Evolutionary conservation across 64 coral and sea anemone species (phyloP).

Genomic region (Actinia equina): DNA sequence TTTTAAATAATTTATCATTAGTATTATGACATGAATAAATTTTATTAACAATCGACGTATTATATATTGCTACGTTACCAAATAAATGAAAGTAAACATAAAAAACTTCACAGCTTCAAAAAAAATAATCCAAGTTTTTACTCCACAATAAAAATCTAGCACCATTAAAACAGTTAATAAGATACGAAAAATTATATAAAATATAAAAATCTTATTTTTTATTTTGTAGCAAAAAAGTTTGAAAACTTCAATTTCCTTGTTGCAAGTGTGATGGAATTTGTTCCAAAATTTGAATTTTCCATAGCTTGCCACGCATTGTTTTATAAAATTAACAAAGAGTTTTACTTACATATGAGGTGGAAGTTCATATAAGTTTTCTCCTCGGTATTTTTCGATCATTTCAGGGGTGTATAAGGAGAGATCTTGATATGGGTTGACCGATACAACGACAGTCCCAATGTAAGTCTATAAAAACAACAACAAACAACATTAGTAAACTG

Average conservation of each 20-base stretch:
- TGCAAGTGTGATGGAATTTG: not conserved
- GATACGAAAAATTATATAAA: not conserved
- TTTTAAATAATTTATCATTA: not conserved
- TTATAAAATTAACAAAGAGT: not conserved
- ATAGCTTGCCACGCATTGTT: not conserved
- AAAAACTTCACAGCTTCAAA: not conserved
- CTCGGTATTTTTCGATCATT: conserved; percentile 90
- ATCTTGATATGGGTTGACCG: conserved; percentile 87
- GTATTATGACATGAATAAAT: not conserved
- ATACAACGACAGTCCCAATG: conserved; percentile 94
- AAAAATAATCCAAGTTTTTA: not conserved
- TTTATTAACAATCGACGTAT: not conserved
- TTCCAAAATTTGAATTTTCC: not conserved
- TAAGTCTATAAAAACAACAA: conserved; percentile 62
- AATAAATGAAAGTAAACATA: not conserved
- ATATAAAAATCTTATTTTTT: not conserved
- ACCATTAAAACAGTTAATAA: not conserved
- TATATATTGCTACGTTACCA: conserved; percentile 2
- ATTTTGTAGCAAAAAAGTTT: not conserved
- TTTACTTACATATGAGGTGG: conserved; percentile 90
- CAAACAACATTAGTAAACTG: not conserved
- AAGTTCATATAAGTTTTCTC: conserved; percentile 93
- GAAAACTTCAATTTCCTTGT: not conserved
- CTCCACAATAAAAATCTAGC: not conserved
- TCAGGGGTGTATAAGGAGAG: conserved; percentile 73